These are phyloP conservation scores for Oncorhynchus clarkii DNA, from an alignment of 2,113 vertebrate genomes.

Conservation along the genomic window DNA sequence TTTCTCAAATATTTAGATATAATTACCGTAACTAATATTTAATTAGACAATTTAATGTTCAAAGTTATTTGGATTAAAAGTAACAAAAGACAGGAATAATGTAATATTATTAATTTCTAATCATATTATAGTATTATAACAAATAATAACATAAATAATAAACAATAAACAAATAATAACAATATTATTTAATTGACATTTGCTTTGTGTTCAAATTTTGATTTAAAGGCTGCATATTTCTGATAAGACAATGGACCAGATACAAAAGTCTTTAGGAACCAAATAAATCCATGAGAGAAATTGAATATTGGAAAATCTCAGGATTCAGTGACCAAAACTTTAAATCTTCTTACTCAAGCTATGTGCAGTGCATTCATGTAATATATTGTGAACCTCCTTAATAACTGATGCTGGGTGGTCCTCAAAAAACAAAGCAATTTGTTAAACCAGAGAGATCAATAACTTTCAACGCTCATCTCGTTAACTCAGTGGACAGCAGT, in stretches of 20 bases:
- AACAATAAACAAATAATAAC: slow-evolving; percentile 8
- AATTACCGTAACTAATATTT: too few relatives aligned
- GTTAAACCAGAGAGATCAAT: slow-evolving; percentile 44
- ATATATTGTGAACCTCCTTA: too few relatives aligned
- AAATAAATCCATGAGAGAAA: background rate
- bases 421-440: slow-evolving; percentile 51
- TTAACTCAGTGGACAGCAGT: slow-evolving; percentile 12
- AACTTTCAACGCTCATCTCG: slow-evolving; percentile 20
- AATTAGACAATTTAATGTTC: too few relatives aligned
- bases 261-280: too few relatives aligned
- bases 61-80: too few relatives aligned
- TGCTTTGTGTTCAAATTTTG: background rate
- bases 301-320: background rate
- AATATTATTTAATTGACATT: background rate
- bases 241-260: too few relatives aligned
- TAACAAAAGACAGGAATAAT: background rate
- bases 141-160: slow-evolving; percentile 4
- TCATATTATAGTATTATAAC: background rate
- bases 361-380: too few relatives aligned
- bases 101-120: background rate
- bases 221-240: background rate
- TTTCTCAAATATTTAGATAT: too few relatives aligned
- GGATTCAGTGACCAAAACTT: too few relatives aligned
- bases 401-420: slow-evolving; percentile 32
- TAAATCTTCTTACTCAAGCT: too few relatives aligned